These are phyloP conservation scores for Phaethon lepturus DNA, from an alignment of 2,113 vertebrate genomes.

Conservation along the genomic window DNA sequence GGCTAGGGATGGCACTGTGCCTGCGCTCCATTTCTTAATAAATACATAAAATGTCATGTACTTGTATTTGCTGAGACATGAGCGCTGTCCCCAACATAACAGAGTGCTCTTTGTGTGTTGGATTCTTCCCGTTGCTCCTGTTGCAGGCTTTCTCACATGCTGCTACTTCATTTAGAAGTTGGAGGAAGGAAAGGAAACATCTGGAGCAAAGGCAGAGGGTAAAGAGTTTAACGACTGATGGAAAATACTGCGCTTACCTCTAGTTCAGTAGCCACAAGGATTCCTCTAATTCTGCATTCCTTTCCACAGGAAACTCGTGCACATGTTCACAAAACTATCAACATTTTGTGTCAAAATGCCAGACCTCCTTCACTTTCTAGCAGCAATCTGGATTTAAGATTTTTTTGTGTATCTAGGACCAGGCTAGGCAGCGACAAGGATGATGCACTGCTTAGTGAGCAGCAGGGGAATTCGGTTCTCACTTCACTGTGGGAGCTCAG, in stretches of 20 bases:
- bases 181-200: constrained; percentile 55
- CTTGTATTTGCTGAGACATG: neutral
- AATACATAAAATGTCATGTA: neutral
- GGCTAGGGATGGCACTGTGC: neutral
- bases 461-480: neutral
- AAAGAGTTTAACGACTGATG: constrained; percentile 20
- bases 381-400: neutral
- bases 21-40: neutral
- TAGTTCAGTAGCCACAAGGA: constrained; percentile 29
- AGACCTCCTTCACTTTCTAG: neutral
- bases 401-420: neutral
- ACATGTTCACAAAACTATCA: neutral
- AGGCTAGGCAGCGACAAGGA: neutral
- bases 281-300: neutral
- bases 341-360: neutral
- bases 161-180: constrained; percentile 11
- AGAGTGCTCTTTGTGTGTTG: neutral
- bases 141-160: neutral
- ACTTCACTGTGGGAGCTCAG: neutral
- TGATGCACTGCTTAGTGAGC: neutral
- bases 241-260: constrained; percentile 14
- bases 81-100: neutral
- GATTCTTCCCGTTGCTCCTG: neutral
- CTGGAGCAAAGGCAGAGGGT: constrained; percentile 53
- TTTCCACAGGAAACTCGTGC: neutral